A percentile compares a stretch with the other conserved stretches of the same genome.
These are phyloP conservation scores for Thera britannica DNA, from an alignment of 2,888 invertebrate species.

Conservation along the genomic window DNA sequence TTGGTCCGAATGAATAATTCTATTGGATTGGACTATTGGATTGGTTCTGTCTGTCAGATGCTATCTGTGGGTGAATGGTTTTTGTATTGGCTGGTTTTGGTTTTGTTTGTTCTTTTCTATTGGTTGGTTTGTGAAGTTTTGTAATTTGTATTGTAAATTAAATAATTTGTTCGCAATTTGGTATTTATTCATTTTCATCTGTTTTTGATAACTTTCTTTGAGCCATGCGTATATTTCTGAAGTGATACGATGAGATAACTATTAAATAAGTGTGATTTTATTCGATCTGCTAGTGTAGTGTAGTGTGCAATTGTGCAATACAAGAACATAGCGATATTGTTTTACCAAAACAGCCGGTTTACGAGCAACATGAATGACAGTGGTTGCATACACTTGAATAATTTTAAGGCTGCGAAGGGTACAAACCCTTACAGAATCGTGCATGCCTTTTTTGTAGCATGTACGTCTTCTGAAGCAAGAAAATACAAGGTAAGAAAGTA, in stretches of 20 bases:
- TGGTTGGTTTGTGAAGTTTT: no score
- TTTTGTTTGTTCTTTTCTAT: no score
- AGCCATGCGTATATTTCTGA: slow-evolving; percentile 10
- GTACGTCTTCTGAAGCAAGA: slow-evolving; percentile 91
- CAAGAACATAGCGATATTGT: slow-evolving; percentile 6
- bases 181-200: slow-evolving; percentile 17
- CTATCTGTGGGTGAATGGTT: no score
- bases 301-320: not conserved
- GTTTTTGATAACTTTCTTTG: slow-evolving; percentile 39
- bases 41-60: no score
- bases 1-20: no score
- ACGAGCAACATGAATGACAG: slow-evolving; percentile 85
- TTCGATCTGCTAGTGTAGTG: slow-evolving; percentile 13
- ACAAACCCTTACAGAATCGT: slow-evolving; percentile 90
- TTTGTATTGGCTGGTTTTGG: no score
- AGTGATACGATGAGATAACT: slow-evolving; percentile 12
- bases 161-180: not conserved
- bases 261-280: not conserved
- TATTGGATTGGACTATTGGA: no score
- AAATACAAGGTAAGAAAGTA: slow-evolving; percentile 89
- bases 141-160: no score
- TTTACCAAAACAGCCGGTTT: slow-evolving; percentile 49
- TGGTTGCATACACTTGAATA: slow-evolving; percentile 92
- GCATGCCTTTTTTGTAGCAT: slow-evolving; percentile 94
- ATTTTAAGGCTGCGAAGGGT: slow-evolving; percentile 91